A percentile compares a stretch with the other conserved stretches of the same genome.
These are phyloP conservation scores for Thamnophis elegans DNA, from an alignment of 2,797 vertebrate genomes.

Conservation along the genomic window DNA sequence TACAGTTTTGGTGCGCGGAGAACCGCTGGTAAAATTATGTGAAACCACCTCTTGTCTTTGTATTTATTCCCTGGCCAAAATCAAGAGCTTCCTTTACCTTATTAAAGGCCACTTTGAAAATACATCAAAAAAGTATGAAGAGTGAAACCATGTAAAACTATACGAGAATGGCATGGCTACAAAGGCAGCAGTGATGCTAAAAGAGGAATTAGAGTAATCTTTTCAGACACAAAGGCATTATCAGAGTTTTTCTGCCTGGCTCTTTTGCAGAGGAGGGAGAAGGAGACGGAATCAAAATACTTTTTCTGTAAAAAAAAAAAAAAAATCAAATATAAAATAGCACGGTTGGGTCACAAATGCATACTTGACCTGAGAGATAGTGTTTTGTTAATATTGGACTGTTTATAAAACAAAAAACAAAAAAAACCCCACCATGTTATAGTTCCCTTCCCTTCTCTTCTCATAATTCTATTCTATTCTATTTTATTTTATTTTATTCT, in stretches of 20 bases:
- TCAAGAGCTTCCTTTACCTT: slow-evolving; percentile 23
- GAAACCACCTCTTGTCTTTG: slow-evolving; percentile 16
- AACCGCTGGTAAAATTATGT: too few species aligned
- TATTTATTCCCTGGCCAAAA: slow-evolving; percentile 29
- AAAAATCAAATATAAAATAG: not conserved
- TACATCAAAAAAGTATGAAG: slow-evolving; percentile 48
- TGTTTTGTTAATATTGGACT: slow-evolving; percentile 9
- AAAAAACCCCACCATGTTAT: too few species aligned
- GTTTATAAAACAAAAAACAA: too few species aligned
- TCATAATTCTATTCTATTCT: too few species aligned
- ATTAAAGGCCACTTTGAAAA: slow-evolving; percentile 49
- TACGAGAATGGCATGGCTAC: slow-evolving; percentile 45
- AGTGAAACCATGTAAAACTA: slow-evolving; percentile 47
- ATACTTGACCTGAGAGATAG: slow-evolving; percentile 48
- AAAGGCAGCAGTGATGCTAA: slow-evolving; percentile 51
- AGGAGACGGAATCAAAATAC: slow-evolving; percentile 11
- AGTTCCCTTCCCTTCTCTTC: too few species aligned
- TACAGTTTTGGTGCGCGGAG: too few species aligned
- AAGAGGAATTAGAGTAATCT: slow-evolving; percentile 42
- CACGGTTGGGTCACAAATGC: slow-evolving; percentile 26
- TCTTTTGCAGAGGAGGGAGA: slow-evolving; percentile 24
- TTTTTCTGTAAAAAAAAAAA: slow-evolving; percentile 26
- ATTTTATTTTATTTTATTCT: too few species aligned
- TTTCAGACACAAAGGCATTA: slow-evolving; percentile 55
- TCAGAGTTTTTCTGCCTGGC: slow-evolving; percentile 43